Evolutionary conservation across 2,888 invertebrate genomes (phyloP), one percentile per base, ranked within the genome.

Genomic region (Dione juno): DNA sequence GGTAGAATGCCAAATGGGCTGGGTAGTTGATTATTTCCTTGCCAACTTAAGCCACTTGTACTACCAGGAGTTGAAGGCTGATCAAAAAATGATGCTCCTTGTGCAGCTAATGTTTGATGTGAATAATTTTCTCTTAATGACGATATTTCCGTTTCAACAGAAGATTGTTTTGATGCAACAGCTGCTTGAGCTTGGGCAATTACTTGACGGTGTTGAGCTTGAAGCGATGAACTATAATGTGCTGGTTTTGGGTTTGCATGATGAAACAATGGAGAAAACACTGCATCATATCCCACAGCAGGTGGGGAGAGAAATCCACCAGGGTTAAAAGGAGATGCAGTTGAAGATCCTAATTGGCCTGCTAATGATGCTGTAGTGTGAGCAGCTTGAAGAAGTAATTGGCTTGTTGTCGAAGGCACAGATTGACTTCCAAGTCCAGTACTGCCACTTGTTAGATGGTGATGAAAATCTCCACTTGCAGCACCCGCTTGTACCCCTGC

Each of bases 201-300:
- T 74, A 94, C 94, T 90, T 96, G 96, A 73, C 96, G 93, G 84
- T 96, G 96, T 83, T 96, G 96, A 57, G 94, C 94, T 81, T 92
- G 94, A 86, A 94, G 93, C 81, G 94, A 92, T 82, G 94, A 93
- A 87, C 95, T 95, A 84, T 96, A 96, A 83, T 95, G 95, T 75
- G 96, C 95, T 79, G 96, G 96, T 86, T 96, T 96, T 13, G 96
- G 94, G 77, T 95, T 95, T 67, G 95, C 95, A 92, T 96, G 96
- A 86, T 97, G 97, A 88, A 97, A 97, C 75, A 97, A 89, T 74
- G 97, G 97, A 77, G 96, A 95, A 84, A 97, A 97, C 70, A 97
- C 96, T 78, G 96, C 94, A 86, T 97, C 97, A 88, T 97, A 97
- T 78, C 95, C 95, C 72, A 96, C 96, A 50, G 96, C 94, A 71